These are phyloP conservation scores for Cyprinella venusta DNA, from an alignment of 2,797 vertebrate genomes.

Conservation along the genomic window DNA sequence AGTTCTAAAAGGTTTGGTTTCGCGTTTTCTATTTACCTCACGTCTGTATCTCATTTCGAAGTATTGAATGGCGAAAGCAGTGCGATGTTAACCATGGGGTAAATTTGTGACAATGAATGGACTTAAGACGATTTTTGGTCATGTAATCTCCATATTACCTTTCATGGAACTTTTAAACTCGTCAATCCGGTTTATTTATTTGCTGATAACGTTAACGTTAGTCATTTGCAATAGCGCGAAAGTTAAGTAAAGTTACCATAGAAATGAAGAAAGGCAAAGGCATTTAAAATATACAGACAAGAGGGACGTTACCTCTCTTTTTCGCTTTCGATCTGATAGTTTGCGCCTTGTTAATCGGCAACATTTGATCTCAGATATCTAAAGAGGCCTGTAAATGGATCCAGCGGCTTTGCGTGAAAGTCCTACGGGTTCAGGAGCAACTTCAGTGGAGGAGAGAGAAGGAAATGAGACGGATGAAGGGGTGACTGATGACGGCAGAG, in stretches of 20 bases:
- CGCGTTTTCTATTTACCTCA: conserved; percentile 42
- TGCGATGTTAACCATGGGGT: conserved; percentile 16
- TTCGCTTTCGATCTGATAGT: not conserved
- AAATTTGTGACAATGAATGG: not conserved
- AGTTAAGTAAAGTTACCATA: not conserved
- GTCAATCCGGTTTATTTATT: not conserved
- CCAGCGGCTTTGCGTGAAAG: conserved; percentile 42
- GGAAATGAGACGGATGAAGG: conserved; percentile 62
- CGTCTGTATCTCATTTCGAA: not conserved
- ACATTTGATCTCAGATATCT: not conserved
- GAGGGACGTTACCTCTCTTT: not conserved
- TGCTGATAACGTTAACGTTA: not conserved
- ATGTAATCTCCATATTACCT: not conserved
- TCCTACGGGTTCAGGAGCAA: conserved; percentile 75
- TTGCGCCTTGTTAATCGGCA: not conserved
- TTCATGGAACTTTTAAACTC: not conserved
- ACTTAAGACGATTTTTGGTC: not conserved
- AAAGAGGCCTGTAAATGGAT: conserved; percentile 35
- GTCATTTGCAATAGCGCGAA: not conserved
- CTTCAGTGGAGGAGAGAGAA: conserved; percentile 61
- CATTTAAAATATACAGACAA: not conserved
- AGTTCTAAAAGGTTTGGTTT: not conserved
- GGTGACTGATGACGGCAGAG: conserved; percentile 58
- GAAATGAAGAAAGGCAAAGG: not conserved
- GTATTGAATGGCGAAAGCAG: not conserved